phyloP scores from a whole-genome alignment of 2,797 vertebrate genomes.

The Botia almorhae region DNA sequence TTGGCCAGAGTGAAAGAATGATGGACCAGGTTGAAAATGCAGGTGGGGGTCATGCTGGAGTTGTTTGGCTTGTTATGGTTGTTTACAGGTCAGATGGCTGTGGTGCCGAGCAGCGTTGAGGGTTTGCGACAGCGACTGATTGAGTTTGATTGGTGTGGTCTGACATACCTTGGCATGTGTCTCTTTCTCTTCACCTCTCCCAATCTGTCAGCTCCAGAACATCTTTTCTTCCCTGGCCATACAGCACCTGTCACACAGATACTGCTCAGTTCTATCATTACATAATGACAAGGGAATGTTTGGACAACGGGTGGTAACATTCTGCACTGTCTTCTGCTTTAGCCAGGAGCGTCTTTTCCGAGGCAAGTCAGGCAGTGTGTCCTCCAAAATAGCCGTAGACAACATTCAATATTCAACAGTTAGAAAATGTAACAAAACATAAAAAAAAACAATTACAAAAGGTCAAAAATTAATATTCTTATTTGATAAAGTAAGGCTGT shows the following conservation, averaged over 20 bases:
- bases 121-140: constrained; percentile 1
- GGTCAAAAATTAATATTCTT: too few relatives aligned
- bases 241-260: constrained; percentile 37
- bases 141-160: constrained; percentile 41
- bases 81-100: not conserved
- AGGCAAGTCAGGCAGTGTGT: too few relatives aligned
- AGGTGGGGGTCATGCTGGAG: not conserved
- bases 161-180: constrained; percentile 15
- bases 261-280: constrained; percentile 27
- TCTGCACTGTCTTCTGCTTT: not conserved
- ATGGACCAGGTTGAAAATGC: constrained; percentile 1
- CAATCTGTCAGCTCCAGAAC: constrained; percentile 27
- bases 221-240: constrained; percentile 23
- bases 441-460: too few relatives aligned
- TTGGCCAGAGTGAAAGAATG: constrained; percentile 2
- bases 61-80: constrained; percentile 19
- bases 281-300: constrained; percentile 25
- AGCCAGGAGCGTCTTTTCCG: not conserved
- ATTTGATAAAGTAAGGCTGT: too few relatives aligned
- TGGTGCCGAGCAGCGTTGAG: not conserved
- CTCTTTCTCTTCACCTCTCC: constrained; percentile 6
- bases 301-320: not conserved
- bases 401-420: too few relatives aligned
- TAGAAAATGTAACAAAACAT: too few relatives aligned
- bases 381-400: too few relatives aligned